Conservation (phyloP, 2,888 invertebrate species). For the Adineta ricciae region DNA sequence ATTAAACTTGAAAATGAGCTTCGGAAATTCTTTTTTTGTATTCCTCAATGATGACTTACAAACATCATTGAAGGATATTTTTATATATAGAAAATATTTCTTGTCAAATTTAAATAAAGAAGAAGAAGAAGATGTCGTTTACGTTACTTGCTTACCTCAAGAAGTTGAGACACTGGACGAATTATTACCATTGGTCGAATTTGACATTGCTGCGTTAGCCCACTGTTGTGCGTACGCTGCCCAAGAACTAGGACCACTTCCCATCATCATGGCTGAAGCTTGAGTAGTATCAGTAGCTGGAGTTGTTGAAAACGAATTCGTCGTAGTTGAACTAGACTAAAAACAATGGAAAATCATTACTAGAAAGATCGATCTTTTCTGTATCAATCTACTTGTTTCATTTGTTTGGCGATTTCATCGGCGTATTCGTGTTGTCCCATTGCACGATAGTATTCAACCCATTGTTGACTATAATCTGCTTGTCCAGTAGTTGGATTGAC, state of each 20-base stretch:
- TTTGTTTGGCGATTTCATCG: constrained; percentile 28
- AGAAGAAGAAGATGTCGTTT: not conserved
- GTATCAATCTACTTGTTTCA: constrained; percentile 8
- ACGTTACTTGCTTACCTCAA: not conserved
- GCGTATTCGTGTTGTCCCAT: constrained; percentile 31
- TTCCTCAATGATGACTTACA: not conserved
- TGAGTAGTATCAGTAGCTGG: not conserved
- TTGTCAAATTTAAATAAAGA: not conserved
- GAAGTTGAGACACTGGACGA: not conserved
- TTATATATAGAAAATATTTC: not conserved
- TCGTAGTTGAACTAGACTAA: not conserved
- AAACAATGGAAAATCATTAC: not conserved
- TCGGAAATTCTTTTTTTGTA: not conserved
- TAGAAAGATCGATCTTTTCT: not conserved
- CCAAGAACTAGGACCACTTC: not conserved
- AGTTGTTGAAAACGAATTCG: not conserved
- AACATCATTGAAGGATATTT: not conserved
- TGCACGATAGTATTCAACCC: constrained; percentile 34
- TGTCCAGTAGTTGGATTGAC: not conserved
- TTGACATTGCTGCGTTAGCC: not conserved
- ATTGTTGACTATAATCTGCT: constrained; percentile 33
- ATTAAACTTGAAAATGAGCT: too few relatives aligned
- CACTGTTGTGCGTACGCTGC: not conserved
- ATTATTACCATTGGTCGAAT: not conserved
- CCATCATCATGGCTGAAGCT: not conserved